Evolutionary conservation across 2,888 invertebrate species (phyloP), one percentile per base, ranked within the genome.

Genomic region (Erebia epiphron): DNA sequence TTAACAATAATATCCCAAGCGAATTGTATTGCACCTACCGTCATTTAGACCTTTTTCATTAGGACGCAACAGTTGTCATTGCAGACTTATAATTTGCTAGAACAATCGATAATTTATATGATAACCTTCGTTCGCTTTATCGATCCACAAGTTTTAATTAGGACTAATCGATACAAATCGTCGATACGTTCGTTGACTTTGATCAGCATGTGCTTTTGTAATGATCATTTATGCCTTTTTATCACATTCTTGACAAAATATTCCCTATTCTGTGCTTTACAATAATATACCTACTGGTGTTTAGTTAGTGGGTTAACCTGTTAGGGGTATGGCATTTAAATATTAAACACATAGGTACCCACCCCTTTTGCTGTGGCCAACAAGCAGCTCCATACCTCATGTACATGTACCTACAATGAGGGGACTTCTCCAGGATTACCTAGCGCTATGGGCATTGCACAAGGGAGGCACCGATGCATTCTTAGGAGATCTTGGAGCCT

Each of bases 61-160:
- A 54, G 18, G 50, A 50, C 5, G 7, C n/a, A 50, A 5, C 43
- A 60, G 35, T 60, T 60, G 60, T 61, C 43, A 18, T 43, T 46
- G 49, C 49, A 49, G 46, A 61, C 49, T 14, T 62, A 46, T 18
- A 11, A 61, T 41, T 60, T 68, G 57, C 41, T 50, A 68, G 69
- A 57, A 64, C 16, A 68, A 71, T 68, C 21, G 68, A 46, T 67
- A 64, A 46, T 74, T 74, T 70, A 67, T 72, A 72, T 71, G 21
- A 49, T 70, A 74, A 76, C 77, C 78, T 76, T 77, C 72, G 68
- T 76, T 77, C 72, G 68, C 60, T 60, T 71, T 73, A 77, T 78
- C 75, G 76, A 78, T 75, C 69, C 68, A 72, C 69, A 65, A 71
- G 68, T 67, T 66, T 73, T 73, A 75, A 76, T 76, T 77, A 73